A percentile compares a stretch with the other conserved stretches of the same genome.
These are phyloP conservation scores for Nebria ingens DNA, from an alignment of 1,140 invertebrate genomes.

Conservation along the genomic window DNA sequence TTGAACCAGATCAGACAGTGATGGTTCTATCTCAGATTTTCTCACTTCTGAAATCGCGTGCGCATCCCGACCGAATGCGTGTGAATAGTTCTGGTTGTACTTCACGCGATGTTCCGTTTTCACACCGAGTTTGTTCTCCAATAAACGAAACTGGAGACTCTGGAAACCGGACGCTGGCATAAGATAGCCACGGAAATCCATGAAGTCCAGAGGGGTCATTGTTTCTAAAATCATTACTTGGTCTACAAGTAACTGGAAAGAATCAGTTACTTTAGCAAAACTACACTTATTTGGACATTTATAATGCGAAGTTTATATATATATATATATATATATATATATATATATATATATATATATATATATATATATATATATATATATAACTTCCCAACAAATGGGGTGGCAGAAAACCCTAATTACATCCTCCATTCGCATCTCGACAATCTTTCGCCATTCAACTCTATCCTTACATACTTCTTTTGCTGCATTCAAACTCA, in stretches of 20 bases:
- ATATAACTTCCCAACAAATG: too few species aligned
- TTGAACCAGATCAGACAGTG: constrained; percentile 74
- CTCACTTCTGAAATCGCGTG: constrained; percentile 60
- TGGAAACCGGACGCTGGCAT: constrained; percentile 96
- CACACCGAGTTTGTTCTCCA: constrained; percentile 96
- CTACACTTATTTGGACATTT: background rate
- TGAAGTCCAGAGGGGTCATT: constrained; percentile 95
- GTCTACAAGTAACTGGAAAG: constrained; percentile 83
- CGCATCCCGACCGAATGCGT: constrained; percentile 70
- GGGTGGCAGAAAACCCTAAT: too few species aligned
- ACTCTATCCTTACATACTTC: too few species aligned
- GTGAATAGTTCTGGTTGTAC: constrained; percentile 86
- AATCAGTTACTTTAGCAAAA: too few species aligned
- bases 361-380: too few species aligned
- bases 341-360: constrained; percentile 14
- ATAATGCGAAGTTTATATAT: background rate
- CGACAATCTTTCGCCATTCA: too few species aligned
- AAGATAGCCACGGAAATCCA: constrained; percentile 88
- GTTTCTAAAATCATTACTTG: constrained; percentile 97
- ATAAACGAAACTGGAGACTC: constrained; percentile 87
- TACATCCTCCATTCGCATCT: too few species aligned
- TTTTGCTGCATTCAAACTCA: too few species aligned
- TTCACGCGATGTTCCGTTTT: constrained; percentile 78
- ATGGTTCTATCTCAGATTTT: constrained; percentile 72
- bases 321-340: constrained; percentile 10